Evolutionary conservation across 2,888 invertebrate species (phyloP), one percentile per base, ranked within the genome.

Genomic region (Cosmia pyralina): DNA sequence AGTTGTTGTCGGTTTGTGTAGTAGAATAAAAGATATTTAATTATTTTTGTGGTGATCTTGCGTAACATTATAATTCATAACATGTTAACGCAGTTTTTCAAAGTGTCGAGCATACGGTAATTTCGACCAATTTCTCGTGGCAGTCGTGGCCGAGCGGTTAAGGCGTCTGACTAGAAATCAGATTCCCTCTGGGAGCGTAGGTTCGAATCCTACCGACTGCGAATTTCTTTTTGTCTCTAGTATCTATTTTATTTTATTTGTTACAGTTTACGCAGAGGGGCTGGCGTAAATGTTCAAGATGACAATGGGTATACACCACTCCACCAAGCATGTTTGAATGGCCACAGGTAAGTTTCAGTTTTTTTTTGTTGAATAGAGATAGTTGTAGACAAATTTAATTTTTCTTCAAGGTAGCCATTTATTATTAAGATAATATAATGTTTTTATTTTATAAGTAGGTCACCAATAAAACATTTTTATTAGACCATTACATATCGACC

Each of bases 271-370:
- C 97, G 99, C 79, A 97, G 98, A 91, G 98, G 98, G 75, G 98
- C 98, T 67, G 99, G 99, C 85, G 98, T 98, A 72, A 99, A 99
- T 94, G 98, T 98, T 69, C 98, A 98, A 96, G 99, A 99, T 93
- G 97, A 98, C 88, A 98, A 98, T 92, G 99, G 99, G 59, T 99
- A 99, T 94, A 98, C 99, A 55, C 98, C 99, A 46, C 97, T 99
- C 65, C 99, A 99, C 93, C 98, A 99, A 94, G 99, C 99, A 69
- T 98, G 99, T 82, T 97, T 99, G 79, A 98, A 99, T 94, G 98
- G 99, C 13, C 99, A 99, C 95, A 98, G 97, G 99, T 99, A 96
- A 97, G 97, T 96, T 34, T 66, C 0, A 22, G 15, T 28, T 46
- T 38, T 22, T 22, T 55, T 52, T 59, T 13, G 22, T 10, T 13